A percentile compares a stretch with the other conserved stretches of the same genome.
phyloP scores from a whole-genome alignment of 2,797 vertebrate species.

The Parambassis ranga region DNA sequence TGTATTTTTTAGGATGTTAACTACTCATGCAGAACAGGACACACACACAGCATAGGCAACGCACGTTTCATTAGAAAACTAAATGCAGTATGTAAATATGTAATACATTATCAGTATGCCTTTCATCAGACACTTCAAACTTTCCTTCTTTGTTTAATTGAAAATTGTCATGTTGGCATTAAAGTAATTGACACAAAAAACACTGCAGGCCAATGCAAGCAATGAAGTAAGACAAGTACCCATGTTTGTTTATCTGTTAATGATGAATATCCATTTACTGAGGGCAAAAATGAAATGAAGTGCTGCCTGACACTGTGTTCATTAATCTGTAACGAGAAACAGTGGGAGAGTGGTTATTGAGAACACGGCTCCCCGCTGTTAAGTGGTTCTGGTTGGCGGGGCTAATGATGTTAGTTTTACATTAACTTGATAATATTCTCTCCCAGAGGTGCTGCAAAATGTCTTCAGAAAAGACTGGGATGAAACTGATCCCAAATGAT shows the following conservation, averaged over 20 bases:
- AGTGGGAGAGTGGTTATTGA: constrained; percentile 63
- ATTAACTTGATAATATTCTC: constrained; percentile 66
- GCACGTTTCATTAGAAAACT: no score
- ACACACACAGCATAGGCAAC: not conserved
- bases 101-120: not conserved
- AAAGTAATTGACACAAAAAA: constrained; percentile 17
- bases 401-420: constrained; percentile 72
- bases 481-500: constrained; percentile 37
- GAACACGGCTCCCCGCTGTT: constrained; percentile 71
- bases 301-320: constrained; percentile 60
- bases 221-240: constrained; percentile 32
- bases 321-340: constrained; percentile 72
- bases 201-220: not conserved
- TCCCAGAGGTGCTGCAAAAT: constrained; percentile 31
- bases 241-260: constrained; percentile 61
- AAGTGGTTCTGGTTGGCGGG: constrained; percentile 62
- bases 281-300: constrained; percentile 60
- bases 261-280: constrained; percentile 59
- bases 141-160: not conserved
- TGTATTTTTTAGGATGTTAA: rapidly evolving
- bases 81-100: no score
- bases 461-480: constrained; percentile 35
- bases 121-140: not conserved
- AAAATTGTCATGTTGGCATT: not conserved
- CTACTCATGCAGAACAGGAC: not conserved